A percentile compares a stretch with the other conserved stretches of the same genome.
These are phyloP conservation scores for Agapostemon virescens DNA, from an alignment of 2,888 invertebrate genomes.

Conservation along the genomic window DNA sequence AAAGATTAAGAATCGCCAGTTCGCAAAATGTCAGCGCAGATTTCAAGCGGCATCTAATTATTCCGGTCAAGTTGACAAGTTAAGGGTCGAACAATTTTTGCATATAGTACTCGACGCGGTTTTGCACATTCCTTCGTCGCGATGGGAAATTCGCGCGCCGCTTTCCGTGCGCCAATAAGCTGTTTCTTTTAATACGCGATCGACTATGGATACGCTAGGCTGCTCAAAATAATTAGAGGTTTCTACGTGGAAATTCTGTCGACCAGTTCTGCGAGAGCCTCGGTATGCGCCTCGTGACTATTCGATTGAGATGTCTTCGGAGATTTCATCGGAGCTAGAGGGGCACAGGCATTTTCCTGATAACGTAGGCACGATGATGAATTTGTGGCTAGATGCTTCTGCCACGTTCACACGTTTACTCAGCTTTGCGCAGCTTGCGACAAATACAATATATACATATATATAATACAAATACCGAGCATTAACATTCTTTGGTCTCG, in stretches of 20 bases:
- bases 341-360: background rate
- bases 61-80: background rate
- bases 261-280: background rate
- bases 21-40: background rate
- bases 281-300: constrained; percentile 2
- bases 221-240: constrained; percentile 12
- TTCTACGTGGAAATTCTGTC: constrained; percentile 1
- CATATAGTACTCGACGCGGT: background rate
- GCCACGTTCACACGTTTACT: background rate
- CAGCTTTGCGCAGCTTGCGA: background rate
- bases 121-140: background rate
- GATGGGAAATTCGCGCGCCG: background rate
- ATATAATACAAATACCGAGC: no score
- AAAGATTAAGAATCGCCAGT: background rate
- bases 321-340: background rate
- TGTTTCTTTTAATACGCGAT: constrained; percentile 9
- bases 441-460: no score
- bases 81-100: background rate
- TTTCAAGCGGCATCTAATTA: background rate
- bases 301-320: constrained; percentile 8
- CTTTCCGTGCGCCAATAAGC: background rate
- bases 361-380: background rate
- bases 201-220: constrained; percentile 3
- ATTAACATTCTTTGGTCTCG: no score
- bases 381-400: background rate